Conservation (phyloP, 2,888 invertebrate species). For the Ectemnius cavifrons region DNA sequence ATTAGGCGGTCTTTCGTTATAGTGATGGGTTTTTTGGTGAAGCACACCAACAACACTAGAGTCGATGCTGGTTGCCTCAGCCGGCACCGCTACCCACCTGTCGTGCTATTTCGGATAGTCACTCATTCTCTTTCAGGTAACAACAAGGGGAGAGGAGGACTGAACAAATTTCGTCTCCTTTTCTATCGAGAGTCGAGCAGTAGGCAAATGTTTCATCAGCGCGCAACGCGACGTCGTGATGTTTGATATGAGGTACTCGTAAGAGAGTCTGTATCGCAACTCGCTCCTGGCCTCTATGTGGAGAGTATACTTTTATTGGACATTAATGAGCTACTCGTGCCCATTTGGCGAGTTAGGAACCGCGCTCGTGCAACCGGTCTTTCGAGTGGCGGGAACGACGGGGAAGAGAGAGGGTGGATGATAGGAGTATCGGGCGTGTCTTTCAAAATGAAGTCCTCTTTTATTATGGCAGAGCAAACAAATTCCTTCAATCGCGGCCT, state of each 20-base stretch:
- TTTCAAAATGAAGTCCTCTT: conserved; percentile 47
- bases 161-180: conserved; percentile 9
- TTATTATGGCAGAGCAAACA: conserved; percentile 53
- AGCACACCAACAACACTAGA: conserved; percentile 21
- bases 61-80: conserved; percentile 38
- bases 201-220: neutral
- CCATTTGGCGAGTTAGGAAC: conserved; percentile 33
- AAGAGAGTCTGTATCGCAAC: no score
- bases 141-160: neutral
- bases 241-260: no score
- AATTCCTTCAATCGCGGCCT: conserved; percentile 49
- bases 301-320: conserved; percentile 2
- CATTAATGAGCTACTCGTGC: conserved; percentile 12
- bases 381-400: conserved; percentile 31
- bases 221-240: no score
- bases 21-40: no score
- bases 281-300: no score
- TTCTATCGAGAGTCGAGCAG: neutral
- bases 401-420: conserved; percentile 17
- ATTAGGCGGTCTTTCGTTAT: no score
- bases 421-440: conserved; percentile 45
- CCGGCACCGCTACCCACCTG: conserved; percentile 65
- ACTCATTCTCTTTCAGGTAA: conserved; percentile 14
- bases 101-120: conserved; percentile 51
- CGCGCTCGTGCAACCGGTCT: conserved; percentile 17